These are phyloP conservation scores for Scleropages formosus DNA, from an alignment of 2,797 vertebrate genomes.

Conservation along the genomic window DNA sequence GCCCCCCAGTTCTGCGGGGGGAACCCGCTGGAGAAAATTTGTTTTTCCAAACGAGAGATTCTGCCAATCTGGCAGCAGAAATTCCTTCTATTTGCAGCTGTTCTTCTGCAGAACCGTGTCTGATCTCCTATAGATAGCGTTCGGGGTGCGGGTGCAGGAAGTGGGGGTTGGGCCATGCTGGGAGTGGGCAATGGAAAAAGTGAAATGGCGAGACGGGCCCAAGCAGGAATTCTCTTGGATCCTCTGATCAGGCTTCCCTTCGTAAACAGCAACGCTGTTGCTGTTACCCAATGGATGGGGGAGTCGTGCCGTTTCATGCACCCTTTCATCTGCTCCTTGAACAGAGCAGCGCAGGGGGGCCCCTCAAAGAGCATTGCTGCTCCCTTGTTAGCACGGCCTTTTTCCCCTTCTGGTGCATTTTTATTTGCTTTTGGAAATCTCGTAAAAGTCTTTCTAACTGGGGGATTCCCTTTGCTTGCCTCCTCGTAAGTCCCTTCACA, in stretches of 20 bases:
- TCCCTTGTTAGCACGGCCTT: slow-evolving; percentile 23
- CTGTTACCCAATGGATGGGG: slow-evolving; percentile 62
- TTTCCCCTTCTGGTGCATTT: slow-evolving; percentile 28
- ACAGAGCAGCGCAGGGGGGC: slow-evolving; percentile 32
- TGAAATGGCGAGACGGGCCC: slow-evolving; percentile 67
- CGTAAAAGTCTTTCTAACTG: slow-evolving; percentile 40
- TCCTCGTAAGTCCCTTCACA: slow-evolving; percentile 27
- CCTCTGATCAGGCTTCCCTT: slow-evolving; percentile 77
- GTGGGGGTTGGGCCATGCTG: background rate
- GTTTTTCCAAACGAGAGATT: slow-evolving; percentile 71
- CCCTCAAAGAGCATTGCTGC: slow-evolving; percentile 15
- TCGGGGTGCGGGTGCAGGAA: slow-evolving; percentile 55
- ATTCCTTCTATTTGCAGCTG: slow-evolving; percentile 73
- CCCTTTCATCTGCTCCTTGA: slow-evolving; percentile 52
- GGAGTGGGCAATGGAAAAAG: slow-evolving; percentile 71
- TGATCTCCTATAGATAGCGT: slow-evolving; percentile 77
- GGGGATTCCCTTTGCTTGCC: slow-evolving; percentile 39
- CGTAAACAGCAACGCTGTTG: slow-evolving; percentile 77
- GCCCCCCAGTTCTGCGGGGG: slow-evolving; percentile 73
- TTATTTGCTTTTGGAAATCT: slow-evolving; percentile 43
- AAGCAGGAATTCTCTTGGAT: slow-evolving; percentile 69
- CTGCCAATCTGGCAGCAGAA: slow-evolving; percentile 78
- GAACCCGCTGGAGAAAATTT: slow-evolving; percentile 69
- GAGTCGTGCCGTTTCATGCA: slow-evolving; percentile 27
- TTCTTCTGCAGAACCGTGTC: slow-evolving; percentile 67